phyloP scores from a whole-genome alignment of 2,888 invertebrate genomes.

The Euproctis similis region DNA sequence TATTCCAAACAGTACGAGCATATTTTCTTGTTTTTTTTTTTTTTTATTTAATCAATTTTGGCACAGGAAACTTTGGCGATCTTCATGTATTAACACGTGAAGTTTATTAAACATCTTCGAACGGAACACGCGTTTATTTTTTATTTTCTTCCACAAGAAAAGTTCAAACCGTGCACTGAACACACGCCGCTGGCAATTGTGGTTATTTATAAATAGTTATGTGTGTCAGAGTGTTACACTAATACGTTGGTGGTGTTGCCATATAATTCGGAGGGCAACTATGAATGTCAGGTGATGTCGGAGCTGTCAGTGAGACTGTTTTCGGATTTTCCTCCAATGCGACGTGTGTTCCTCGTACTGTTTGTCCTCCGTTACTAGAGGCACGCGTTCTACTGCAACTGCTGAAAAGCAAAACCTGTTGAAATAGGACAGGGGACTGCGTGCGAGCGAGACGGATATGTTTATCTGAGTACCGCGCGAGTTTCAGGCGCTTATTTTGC shows the following conservation, averaged over 20 bases:
- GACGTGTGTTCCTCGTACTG: slow-evolving; percentile 66
- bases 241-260: slow-evolving; percentile 43
- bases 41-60: slow-evolving; percentile 54
- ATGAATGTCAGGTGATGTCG: slow-evolving; percentile 62
- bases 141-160: slow-evolving; percentile 37
- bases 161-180: slow-evolving; percentile 46
- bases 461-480: slow-evolving; percentile 30
- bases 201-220: slow-evolving; percentile 67
- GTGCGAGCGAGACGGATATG: slow-evolving; percentile 45
- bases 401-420: slow-evolving; percentile 75
- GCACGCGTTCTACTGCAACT: slow-evolving; percentile 68
- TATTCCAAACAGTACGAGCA: slow-evolving; percentile 30
- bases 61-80: slow-evolving; percentile 52
- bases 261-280: slow-evolving; percentile 45
- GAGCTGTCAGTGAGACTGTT: slow-evolving; percentile 69
- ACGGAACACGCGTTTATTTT: slow-evolving; percentile 43
- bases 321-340: slow-evolving; percentile 61
- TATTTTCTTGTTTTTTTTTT: slow-evolving; percentile 35
- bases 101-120: slow-evolving; percentile 33
- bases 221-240: slow-evolving; percentile 48
- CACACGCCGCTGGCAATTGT: slow-evolving; percentile 49
- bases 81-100: slow-evolving; percentile 47
- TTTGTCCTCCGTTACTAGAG: slow-evolving; percentile 71
- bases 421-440: slow-evolving; percentile 64
- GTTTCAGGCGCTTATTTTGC: slow-evolving; percentile 69